Base-by-base conservation (phyloP, 37 sponge, comb jelly and placozoan species). In the Hormiphora californensis region DNA sequence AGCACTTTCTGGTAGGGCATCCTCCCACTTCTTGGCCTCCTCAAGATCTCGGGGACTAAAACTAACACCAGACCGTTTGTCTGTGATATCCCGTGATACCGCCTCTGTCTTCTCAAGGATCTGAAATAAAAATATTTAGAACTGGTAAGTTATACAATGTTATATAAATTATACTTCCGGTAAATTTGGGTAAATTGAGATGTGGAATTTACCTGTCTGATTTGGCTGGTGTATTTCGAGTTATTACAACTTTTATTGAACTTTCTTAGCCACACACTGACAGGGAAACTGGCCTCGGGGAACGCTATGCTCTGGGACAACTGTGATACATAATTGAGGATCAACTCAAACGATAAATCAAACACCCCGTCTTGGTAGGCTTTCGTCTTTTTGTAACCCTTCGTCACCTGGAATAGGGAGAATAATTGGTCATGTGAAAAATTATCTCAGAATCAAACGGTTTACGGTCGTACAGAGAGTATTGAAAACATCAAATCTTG, bases 341-440 rank as follows among this genome's bases (percentile, higher is more conserved):
- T 43, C 27, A 73, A 19, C 43, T 73, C 81, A 41, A 43, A 73
- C 15, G 81, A 43, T 28, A 73, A 46, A 30, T 73, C 81, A 17
- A 73, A 73, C 21, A 73, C 81, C 40, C 81, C 81, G 81, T 73
- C 81, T 40, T 73, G 81, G 27, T 40, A 73, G 11, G 81, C 81
- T 21, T 73, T 73, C 38, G 81, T 73, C 44, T 41, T 73, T 28
- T 73, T 73, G 81, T 73, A 73, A 0, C 81, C 81, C 38, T 73
- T 73, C 41, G 81, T 73, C 1, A 73, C 81, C 81, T 73, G 81
- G 4, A 12, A 57, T 5, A 30, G 7, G n/a, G n/a, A 5, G 17
- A 12, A 30, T 57, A 19, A 57, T 57, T 17, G 9, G 15, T 15
- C 53, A 49, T 15, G 53, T 49, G n/a, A n/a, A n/a, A n/a, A n/a